These are phyloP conservation scores for Ephialtes manifestator DNA, from an alignment of 2,888 invertebrate genomes.

Conservation along the genomic window DNA sequence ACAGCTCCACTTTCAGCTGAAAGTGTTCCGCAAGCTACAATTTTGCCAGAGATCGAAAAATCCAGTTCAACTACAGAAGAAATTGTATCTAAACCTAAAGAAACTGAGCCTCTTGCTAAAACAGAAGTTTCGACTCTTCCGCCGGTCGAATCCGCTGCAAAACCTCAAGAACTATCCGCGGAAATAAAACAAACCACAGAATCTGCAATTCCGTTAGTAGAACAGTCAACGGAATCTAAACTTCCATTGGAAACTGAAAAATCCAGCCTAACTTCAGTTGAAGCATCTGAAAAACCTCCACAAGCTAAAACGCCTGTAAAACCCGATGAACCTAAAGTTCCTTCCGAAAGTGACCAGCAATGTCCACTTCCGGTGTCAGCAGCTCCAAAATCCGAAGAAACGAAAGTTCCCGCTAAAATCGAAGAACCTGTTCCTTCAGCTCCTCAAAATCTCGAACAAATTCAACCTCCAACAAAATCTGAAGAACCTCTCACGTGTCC, in stretches of 20 bases:
- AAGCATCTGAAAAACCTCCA: slow-evolving; percentile 41
- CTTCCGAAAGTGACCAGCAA: background rate
- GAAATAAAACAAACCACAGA: slow-evolving; percentile 27
- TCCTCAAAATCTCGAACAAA: background rate
- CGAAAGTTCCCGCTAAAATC: background rate
- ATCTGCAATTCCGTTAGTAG: slow-evolving; percentile 35
- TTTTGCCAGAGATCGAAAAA: background rate
- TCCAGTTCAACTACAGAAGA: background rate
- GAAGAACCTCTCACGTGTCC: slow-evolving; percentile 29
- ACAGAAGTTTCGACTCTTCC: background rate
- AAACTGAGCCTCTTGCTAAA: slow-evolving; percentile 38
- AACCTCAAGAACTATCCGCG: background rate
- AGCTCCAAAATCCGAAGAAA: slow-evolving; percentile 1
- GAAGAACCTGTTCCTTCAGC: background rate
- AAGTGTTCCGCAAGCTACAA: background rate
- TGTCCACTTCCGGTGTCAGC: background rate
- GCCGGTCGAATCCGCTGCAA: slow-evolving; percentile 31
- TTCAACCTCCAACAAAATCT: background rate
- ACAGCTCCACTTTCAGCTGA: background rate
- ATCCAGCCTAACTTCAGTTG: slow-evolving; percentile 2
- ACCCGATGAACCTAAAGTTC: background rate
- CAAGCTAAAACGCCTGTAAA: slow-evolving; percentile 45
- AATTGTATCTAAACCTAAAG: background rate
- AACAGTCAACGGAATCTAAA: slow-evolving; percentile 47
- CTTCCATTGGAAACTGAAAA: slow-evolving; percentile 54